Base-by-base conservation (phyloP, 2,797 vertebrate genomes). In the Galago senegalensis region DNA sequence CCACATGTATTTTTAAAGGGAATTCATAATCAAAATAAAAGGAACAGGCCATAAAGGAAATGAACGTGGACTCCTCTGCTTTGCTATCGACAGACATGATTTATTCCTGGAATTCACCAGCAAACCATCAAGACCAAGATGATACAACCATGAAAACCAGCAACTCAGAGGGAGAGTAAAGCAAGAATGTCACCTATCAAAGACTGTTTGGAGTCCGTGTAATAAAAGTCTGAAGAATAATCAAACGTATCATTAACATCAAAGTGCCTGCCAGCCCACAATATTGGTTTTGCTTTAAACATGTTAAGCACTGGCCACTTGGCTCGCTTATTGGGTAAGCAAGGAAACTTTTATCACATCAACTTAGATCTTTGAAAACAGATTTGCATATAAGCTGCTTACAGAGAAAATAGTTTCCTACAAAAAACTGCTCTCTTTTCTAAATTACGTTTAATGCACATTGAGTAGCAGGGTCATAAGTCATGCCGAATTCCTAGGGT, bases 161-260 rank as follows among this genome's bases (percentile, higher is more conserved):
- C 46, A 76, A 31, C 17, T 69, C 49, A 43, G 21, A 96, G 10
- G 27, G 69, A 97, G 60, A 93, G 60, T 63, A 93, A 92, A 67
- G 60, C 11, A 76, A 89, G 73, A 75, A 6, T 61, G 65, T 96
- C 65, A 92, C 63, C n/a, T 84, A 91, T 82, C 84, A 92, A 95
- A 94, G 63, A 14, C 31, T 84, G 29, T 96, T 87, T 25, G 34
- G 69, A 91, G 37, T 91, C 27, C n/a, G 86, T 53, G 46, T 70
- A 92, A 96, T 93, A 92, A 96, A 97, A 29, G 27, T 94, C 79
- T 90, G 53, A 87, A 34, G 65, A 40, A 21, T 89, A 87, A 95
- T 80, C 63, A 85, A 97, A 97, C 56, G 40, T 75, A n/a, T 23
- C 60, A 89, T 81, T 97, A 92, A 77, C 87, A 95, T 94, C 82